Evolutionary conservation across 1,140 invertebrate genomes (phyloP).

Genomic region (Araneus ventricosus): DNA sequence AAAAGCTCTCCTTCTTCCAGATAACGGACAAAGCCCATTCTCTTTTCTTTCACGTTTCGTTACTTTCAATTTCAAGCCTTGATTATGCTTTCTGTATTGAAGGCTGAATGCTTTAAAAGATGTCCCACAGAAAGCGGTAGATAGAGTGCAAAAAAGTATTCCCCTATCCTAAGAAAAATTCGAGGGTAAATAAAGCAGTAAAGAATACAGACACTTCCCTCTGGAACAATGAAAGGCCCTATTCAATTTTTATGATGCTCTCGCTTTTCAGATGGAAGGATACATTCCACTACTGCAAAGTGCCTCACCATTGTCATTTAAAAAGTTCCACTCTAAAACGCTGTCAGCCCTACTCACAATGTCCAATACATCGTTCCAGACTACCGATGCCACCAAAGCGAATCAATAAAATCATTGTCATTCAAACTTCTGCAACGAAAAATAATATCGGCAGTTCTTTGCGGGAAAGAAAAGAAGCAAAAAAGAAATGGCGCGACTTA

Average conservation of each 20-base stretch:
- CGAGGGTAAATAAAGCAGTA: neutral
- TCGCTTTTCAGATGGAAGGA: neutral
- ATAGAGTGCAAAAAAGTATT: neutral
- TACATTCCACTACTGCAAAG: neutral
- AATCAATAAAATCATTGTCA: conserved; percentile 62
- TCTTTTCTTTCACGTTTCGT: too few relatives aligned
- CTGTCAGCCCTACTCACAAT: neutral
- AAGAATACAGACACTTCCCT: neutral
- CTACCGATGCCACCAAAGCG: neutral
- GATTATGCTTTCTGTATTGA: neutral
- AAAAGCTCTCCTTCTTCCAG: neutral
- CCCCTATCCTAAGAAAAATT: neutral
- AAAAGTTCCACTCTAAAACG: neutral
- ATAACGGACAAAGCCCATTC: too few relatives aligned
- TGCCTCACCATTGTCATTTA: conserved; percentile 26
- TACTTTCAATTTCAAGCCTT: neutral
- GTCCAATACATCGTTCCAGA: neutral
- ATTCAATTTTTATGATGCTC: conserved; percentile 48
- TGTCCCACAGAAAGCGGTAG: neutral
- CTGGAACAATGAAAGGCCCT: neutral
- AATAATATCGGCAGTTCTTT: conserved; percentile 41
- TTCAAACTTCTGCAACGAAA: neutral
- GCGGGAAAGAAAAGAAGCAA: neutral
- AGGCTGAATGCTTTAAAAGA: neutral
- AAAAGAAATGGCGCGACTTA: neutral